Conservation (phyloP, 2,113 vertebrate species). For the Poeciliopsis retropinna region DNA sequence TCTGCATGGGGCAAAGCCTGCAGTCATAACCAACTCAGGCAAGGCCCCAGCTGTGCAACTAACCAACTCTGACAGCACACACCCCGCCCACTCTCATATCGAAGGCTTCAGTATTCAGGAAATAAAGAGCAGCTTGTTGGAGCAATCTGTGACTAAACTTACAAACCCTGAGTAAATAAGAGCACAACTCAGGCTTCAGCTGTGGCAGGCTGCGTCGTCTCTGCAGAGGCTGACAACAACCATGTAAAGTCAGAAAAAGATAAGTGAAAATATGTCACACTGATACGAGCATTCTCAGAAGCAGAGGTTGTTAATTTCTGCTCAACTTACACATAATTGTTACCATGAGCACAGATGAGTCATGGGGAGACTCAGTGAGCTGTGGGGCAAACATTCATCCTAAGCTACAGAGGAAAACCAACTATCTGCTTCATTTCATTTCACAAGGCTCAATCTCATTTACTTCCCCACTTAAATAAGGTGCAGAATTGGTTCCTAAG, state of each 20-base stretch:
- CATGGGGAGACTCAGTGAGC: constrained; percentile 38
- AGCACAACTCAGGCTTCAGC: constrained; percentile 11
- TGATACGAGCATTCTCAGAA: constrained; percentile 45
- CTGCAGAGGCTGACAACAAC: constrained; percentile 33
- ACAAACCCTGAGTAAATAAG: constrained; percentile 8
- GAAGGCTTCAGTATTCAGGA: constrained; percentile 9
- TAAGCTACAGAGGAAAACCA: constrained; percentile 20
- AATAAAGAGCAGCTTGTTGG: constrained; percentile 1
- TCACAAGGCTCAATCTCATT: constrained; percentile 29
- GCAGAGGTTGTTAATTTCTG: constrained; percentile 48
- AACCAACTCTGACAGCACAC: constrained; percentile 21
- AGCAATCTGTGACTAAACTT: constrained; percentile 31
- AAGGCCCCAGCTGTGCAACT: constrained; percentile 49
- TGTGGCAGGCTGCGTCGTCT: constrained; percentile 17
- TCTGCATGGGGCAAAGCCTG: constrained; percentile 44
- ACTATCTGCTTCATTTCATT: constrained; percentile 56
- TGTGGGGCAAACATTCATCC: constrained; percentile 32
- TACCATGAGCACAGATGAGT: constrained; percentile 48
- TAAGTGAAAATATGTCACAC: constrained; percentile 55
- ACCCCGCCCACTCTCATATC: constrained; percentile 13
- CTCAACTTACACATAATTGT: constrained; percentile 60
- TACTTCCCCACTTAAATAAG: constrained; percentile 55
- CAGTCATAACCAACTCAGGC: constrained; percentile 30
- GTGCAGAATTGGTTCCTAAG: constrained; percentile 51
- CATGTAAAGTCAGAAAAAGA: constrained; percentile 41